A percentile compares a stretch with the other conserved stretches of the same genome.
Conservation (phyloP, 2,888 invertebrate genomes). For the Altica lythri region DNA sequence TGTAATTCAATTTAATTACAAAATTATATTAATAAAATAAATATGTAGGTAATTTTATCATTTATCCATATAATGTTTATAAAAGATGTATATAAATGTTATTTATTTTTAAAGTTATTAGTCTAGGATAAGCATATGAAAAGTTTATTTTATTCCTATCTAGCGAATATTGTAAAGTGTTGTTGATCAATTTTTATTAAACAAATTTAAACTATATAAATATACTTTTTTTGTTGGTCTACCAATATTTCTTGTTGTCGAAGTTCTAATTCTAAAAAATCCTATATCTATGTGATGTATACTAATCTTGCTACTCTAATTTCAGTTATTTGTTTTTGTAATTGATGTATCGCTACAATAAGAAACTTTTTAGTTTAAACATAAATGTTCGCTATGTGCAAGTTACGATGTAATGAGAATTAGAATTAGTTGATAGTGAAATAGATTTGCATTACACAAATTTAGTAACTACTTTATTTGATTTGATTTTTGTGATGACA, state of each 20-base stretch:
- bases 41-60: constrained; percentile 35
- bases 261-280: constrained; percentile 11
- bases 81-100: constrained; percentile 44
- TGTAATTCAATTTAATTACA: constrained; percentile 22
- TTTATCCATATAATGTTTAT: constrained; percentile 41
- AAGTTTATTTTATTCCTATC: constrained; percentile 32
- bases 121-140: constrained; percentile 33
- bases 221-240: constrained; percentile 6
- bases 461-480: too few species aligned
- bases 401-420: too few species aligned
- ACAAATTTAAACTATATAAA: constrained; percentile 17
- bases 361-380: too few species aligned
- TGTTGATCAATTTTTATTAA: constrained; percentile 29
- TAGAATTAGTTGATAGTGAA: too few species aligned
- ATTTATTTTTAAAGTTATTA: constrained; percentile 43
- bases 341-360: too few species aligned
- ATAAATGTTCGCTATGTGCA: too few species aligned
- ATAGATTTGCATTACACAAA: too few species aligned
- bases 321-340: too few species aligned
- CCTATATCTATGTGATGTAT: constrained; percentile 11
- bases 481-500: too few species aligned
- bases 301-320: neutral
- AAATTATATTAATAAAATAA: constrained; percentile 21
- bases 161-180: constrained; percentile 30
- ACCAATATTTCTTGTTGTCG: constrained; percentile 11